Conservation (phyloP, 2,888 invertebrate genomes). For the Leptogaster cylindrica region DNA sequence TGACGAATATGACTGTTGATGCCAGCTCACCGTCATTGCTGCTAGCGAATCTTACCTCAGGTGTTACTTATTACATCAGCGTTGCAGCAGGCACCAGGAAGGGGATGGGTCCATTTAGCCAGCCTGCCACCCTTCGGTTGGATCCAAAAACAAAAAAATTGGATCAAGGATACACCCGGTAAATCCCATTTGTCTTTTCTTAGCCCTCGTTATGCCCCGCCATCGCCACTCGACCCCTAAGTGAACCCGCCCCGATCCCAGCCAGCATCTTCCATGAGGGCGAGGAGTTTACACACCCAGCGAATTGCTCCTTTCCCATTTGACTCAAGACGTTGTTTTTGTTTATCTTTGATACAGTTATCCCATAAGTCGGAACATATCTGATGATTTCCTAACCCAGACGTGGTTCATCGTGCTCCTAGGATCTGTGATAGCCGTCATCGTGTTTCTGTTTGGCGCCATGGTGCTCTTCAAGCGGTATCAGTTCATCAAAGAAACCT, state of each 20-base stretch:
- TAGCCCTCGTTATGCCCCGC: not conserved
- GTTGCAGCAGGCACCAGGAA: conserved; percentile 83
- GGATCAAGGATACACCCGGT: conserved; percentile 60
- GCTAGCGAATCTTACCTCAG: conserved; percentile 80
- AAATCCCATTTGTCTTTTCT: conserved; percentile 32
- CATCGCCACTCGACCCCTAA: not conserved
- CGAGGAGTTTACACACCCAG: conserved; percentile 4
- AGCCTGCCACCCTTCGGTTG: conserved; percentile 70
- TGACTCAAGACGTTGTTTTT: conserved; percentile 26
- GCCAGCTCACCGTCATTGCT: conserved; percentile 74
- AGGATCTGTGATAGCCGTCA: conserved; percentile 83
- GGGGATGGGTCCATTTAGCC: conserved; percentile 81
- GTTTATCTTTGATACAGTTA: conserved; percentile 59
- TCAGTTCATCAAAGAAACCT: conserved; percentile 73
- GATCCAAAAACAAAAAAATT: conserved; percentile 66
- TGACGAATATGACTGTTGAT: conserved; percentile 76
- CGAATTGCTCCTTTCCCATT: conserved; percentile 2
- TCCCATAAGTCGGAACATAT: conserved; percentile 64
- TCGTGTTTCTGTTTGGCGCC: conserved; percentile 81
- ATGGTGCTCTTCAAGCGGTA: conserved; percentile 78
- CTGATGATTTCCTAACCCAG: conserved; percentile 80
- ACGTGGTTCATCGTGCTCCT: conserved; percentile 90
- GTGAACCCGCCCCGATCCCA: not conserved
- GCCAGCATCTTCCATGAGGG: conserved; percentile 6
- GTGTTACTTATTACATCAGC: conserved; percentile 81